Evolutionary conservation across 2,797 vertebrate species (phyloP).

Genomic region (Antennarius maculatus): DNA sequence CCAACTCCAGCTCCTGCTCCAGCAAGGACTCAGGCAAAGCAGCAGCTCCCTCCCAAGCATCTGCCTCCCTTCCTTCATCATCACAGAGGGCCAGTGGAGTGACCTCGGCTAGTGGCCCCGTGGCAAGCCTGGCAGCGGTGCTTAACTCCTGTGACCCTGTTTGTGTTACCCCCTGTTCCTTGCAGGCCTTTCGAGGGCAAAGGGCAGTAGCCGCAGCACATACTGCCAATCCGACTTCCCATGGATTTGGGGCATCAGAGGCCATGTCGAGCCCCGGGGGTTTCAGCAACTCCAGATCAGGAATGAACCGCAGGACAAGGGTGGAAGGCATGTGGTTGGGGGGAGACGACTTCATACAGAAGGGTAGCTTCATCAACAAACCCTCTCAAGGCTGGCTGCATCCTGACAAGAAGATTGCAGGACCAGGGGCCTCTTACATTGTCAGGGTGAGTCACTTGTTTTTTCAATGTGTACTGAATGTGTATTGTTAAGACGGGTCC

Average conservation of each 20-base stretch:
- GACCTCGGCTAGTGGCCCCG: slow-evolving; percentile 69
- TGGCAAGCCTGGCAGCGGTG: slow-evolving; percentile 87
- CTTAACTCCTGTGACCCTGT: slow-evolving; percentile 91
- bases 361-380: slow-evolving; percentile 92
- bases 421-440: slow-evolving; percentile 90
- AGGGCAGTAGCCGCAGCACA: slow-evolving; percentile 64
- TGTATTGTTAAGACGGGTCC: background rate
- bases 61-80: slow-evolving; percentile 54
- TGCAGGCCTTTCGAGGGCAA: slow-evolving; percentile 86
- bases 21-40: slow-evolving; percentile 84
- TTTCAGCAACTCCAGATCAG: slow-evolving; percentile 69
- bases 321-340: slow-evolving; percentile 81
- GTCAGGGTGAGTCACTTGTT: slow-evolving; percentile 87
- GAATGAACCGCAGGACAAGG: slow-evolving; percentile 79
- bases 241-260: slow-evolving; percentile 68
- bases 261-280: slow-evolving; percentile 65
- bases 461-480: background rate
- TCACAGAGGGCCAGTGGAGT: slow-evolving; percentile 58
- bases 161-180: slow-evolving; percentile 89
- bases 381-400: slow-evolving; percentile 94
- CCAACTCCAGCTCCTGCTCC: slow-evolving; percentile 84
- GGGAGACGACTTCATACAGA: slow-evolving; percentile 88
- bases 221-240: slow-evolving; percentile 61
- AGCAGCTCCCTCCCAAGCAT: slow-evolving; percentile 59
- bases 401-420: slow-evolving; percentile 89